These are phyloP conservation scores for Callimorpha dominula DNA, from an alignment of 2,888 invertebrate genomes.

Conservation along the genomic window DNA sequence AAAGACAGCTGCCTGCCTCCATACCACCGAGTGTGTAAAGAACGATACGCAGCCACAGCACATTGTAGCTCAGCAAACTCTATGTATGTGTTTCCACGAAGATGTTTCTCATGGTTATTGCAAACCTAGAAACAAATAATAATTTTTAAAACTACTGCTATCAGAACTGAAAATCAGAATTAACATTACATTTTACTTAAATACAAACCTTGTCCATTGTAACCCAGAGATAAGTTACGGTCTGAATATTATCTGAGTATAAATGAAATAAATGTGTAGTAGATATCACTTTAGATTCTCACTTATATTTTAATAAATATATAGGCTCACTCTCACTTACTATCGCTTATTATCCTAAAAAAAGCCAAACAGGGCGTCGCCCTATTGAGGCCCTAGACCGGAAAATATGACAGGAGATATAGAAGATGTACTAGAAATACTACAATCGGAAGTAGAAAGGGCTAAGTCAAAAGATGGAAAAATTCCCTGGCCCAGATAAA, in stretches of 20 bases:
- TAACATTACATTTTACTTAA: background rate
- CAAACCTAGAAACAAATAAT: conserved; percentile 82
- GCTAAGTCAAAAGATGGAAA: no score
- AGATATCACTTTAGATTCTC: background rate
- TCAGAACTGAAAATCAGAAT: background rate
- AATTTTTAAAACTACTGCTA: background rate
- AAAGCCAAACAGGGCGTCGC: no score
- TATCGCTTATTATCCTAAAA: background rate
- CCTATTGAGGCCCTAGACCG: no score
- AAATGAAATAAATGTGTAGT: conserved; percentile 10
- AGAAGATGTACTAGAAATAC: no score
- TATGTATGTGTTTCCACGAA: conserved; percentile 96
- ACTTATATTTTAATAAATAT: background rate
- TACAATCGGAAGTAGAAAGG: no score
- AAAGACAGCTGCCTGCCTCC: conserved; percentile 93
- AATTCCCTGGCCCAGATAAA: no score
- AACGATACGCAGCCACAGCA: conserved; percentile 91
- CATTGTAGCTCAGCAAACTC: conserved; percentile 89
- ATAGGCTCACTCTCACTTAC: background rate
- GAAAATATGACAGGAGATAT: no score
- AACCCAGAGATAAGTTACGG: background rate
- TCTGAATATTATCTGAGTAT: conserved; percentile 40
- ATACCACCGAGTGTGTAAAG: conserved; percentile 95
- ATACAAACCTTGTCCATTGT: conserved; percentile 28
- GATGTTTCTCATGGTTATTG: conserved; percentile 94